These are phyloP conservation scores for Scaptomyza graminum DNA, from an alignment of 1,140 invertebrate genomes.

Conservation along the genomic window DNA sequence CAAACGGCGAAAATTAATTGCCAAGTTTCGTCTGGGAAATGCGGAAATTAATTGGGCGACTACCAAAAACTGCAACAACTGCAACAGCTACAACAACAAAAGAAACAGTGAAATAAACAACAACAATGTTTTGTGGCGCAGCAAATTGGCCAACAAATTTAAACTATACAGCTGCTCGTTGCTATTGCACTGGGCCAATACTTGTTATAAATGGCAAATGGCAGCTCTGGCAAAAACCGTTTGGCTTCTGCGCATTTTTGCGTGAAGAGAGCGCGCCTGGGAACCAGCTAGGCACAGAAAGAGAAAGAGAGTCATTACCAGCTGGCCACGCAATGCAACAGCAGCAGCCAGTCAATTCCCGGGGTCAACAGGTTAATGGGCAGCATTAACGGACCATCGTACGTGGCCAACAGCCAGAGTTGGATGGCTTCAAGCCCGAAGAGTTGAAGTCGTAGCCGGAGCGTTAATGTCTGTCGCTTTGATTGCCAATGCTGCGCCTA, in stretches of 20 bases:
- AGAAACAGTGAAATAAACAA: conserved; percentile 18
- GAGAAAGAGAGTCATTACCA: conserved; percentile 69
- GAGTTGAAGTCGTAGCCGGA: conserved; percentile 2
- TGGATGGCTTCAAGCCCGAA: conserved; percentile 13
- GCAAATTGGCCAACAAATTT: conserved; percentile 80
- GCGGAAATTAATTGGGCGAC: conserved; percentile 80
- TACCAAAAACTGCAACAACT: conserved; percentile 22
- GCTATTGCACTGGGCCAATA: conserved; percentile 47
- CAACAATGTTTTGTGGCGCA: conserved; percentile 58
- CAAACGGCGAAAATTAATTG: conserved; percentile 77
- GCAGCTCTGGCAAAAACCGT: conserved; percentile 45
- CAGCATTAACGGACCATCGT: conserved; percentile 73
- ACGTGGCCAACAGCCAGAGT: conserved; percentile 51
- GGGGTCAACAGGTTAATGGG: conserved; percentile 75
- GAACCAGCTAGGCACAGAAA: conserved; percentile 2
- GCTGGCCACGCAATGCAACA: conserved; percentile 58
- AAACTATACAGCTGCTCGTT: conserved; percentile 31
- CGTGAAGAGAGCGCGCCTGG: conserved; percentile 45
- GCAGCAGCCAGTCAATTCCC: conserved; percentile 55
- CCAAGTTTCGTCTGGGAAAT: conserved; percentile 73
- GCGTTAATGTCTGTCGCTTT: conserved; percentile 75
- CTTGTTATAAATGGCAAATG: conserved; percentile 66
- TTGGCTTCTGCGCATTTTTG: conserved; percentile 80
- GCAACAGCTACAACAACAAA: conserved; percentile 16
- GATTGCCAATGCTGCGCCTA: conserved; percentile 48